Evolutionary conservation across 2,797 vertebrate species (phyloP), one percentile per base, ranked within the genome.

Genomic region (Coranthus polyacanthus): DNA sequence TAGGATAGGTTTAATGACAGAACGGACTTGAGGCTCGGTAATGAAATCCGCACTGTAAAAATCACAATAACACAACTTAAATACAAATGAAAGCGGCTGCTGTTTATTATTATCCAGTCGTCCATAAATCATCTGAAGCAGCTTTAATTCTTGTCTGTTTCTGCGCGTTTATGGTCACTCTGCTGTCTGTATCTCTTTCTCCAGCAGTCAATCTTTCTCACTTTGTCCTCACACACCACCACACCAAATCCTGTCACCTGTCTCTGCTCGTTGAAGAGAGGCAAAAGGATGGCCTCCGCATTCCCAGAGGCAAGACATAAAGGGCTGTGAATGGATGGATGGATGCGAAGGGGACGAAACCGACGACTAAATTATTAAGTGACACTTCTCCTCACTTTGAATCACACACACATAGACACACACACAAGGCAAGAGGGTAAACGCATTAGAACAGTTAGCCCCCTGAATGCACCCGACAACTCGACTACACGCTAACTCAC

Each of bases 371-470:
- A 96, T 96, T 94, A 96, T 96, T 96, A 91, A 91, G 83, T 89
- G 93, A 92, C 94, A 92, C 89, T 92, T 89, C 79, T 88, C 76
- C 66, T 78, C 66, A 44, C 86, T 85, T 83, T 79, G 78, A 88
- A 78, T 83, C 80, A 61, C 73, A 79, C 73, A 68, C 62, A 81
- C 51, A 84, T 78, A 77, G 76, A 81, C 80, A 88, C 58, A 56
- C 57, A 66, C 61, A 65, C 62, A 60, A 72, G 81, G 75, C 75
- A 18, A 61, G 93, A 91, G 92, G 86, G 92, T 89, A 93, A 95
- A 94, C 89, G 92, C 92, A 95, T 95, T 96, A 96, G 93, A 95
- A 94, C 83, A 60, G 90, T 95, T 95, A 95, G 90, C 90, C 90
- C 90, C 90, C 85, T 92, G 83, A 95, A 93, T 92, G 94, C 90